Conservation (phyloP, 2,888 invertebrate genomes). For the Periphyllus acericola region DNA sequence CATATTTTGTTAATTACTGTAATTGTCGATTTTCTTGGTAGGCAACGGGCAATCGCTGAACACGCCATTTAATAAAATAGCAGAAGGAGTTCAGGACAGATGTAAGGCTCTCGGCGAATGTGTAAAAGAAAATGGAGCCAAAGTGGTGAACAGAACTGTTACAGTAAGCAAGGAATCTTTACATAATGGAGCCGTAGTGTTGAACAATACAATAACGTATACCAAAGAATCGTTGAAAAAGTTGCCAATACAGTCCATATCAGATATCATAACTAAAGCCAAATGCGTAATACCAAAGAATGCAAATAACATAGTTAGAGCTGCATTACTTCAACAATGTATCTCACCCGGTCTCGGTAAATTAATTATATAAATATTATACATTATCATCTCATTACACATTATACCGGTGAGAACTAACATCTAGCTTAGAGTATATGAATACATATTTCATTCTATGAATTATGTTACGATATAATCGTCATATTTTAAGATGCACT, state of each 20-base stretch:
- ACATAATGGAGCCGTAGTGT: neutral
- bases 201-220: neutral
- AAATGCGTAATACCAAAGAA: constrained; percentile 63
- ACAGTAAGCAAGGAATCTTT: constrained; percentile 22
- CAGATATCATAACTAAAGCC: constrained; percentile 51
- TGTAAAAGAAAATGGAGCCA: neutral
- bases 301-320: constrained; percentile 54
- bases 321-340: constrained; percentile 63
- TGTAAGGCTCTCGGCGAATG: neutral
- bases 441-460: too few species aligned
- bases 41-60: neutral
- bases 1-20: neutral
- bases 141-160: constrained; percentile 4
- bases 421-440: too few species aligned
- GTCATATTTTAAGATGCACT: too few species aligned
- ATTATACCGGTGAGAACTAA: too few species aligned
- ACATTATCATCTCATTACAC: too few species aligned
- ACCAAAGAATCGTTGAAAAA: constrained; percentile 31
- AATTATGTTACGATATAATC: too few species aligned
- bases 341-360: constrained; percentile 62
- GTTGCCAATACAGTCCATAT: neutral
- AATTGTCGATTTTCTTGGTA: neutral
- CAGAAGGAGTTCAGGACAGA: neutral
- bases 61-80: neutral
- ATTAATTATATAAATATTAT: neutral